phyloP scores from a whole-genome alignment of 2,797 vertebrate genomes.

The Chaenodraco wilsoni region DNA sequence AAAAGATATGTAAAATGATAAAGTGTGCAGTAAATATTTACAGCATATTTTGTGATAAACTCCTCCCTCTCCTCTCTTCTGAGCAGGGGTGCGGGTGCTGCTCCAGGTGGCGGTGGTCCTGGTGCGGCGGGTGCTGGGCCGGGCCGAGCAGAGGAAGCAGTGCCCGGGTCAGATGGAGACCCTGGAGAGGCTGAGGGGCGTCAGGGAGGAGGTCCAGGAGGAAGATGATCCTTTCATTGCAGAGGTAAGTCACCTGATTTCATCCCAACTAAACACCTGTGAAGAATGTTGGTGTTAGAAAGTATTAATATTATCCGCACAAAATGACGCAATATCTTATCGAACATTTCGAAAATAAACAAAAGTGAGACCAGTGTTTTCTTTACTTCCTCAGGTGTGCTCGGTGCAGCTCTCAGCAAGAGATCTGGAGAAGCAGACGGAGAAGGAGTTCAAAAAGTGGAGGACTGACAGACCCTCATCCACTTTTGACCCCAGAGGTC shows the following conservation, averaged over 20 bases:
- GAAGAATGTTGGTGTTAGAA: background rate
- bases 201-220: constrained; percentile 81
- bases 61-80: background rate
- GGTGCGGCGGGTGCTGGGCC: constrained; percentile 87
- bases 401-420: constrained; percentile 82
- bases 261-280: background rate
- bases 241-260: constrained; percentile 77
- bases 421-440: constrained; percentile 85
- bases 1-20: background rate
- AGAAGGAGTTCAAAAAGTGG: constrained; percentile 83
- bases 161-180: constrained; percentile 91
- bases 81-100: constrained; percentile 87
- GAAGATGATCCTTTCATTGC: constrained; percentile 87
- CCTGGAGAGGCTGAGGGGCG: constrained; percentile 84
- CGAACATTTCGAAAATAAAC: background rate
- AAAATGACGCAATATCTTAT: background rate
- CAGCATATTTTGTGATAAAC: background rate
- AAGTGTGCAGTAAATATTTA: background rate
- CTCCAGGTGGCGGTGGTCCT: constrained; percentile 89
- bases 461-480: constrained; percentile 80
- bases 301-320: too few relatives aligned
- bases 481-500: constrained; percentile 83
- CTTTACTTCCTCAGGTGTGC: constrained; percentile 81
- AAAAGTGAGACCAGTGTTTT: background rate
- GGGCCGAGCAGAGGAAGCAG: constrained; percentile 83